A percentile compares a stretch with the other conserved stretches of the same genome.
Conservation (phyloP, 2,888 invertebrate genomes). For the Malacosoma neustria region DNA sequence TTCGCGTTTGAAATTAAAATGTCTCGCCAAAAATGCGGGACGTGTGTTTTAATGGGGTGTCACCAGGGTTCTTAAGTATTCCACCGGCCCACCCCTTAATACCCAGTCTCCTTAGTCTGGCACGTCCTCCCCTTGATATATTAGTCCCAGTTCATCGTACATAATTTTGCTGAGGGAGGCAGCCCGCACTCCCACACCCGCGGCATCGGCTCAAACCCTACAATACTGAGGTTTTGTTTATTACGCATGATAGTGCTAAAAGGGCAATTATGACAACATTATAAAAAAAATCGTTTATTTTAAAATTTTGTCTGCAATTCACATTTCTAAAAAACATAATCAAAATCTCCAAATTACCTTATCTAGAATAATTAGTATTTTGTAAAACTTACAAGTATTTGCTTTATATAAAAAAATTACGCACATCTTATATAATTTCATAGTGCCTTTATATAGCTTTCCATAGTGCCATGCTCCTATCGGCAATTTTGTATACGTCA, state of each 20-base stretch:
- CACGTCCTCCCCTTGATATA: slow-evolving; percentile 75
- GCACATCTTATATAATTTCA: too few species aligned
- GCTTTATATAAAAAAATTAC: too few species aligned
- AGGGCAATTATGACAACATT: slow-evolving; percentile 14
- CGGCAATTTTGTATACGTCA: too few species aligned
- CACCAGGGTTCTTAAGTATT: slow-evolving; percentile 73
- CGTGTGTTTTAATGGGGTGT: slow-evolving; percentile 74
- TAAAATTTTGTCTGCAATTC: too few species aligned
- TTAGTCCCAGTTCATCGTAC: slow-evolving; percentile 75
- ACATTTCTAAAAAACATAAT: too few species aligned
- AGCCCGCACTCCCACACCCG: slow-evolving; percentile 35
- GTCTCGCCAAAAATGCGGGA: slow-evolving; percentile 68
- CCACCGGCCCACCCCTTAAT: slow-evolving; percentile 69
- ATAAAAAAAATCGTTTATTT: too few species aligned
- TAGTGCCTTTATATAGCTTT: too few species aligned
- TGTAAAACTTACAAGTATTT: too few species aligned
- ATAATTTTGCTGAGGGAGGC: slow-evolving; percentile 71
- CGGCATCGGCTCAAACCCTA: slow-evolving; percentile 54
- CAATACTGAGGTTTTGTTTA: slow-evolving; percentile 71
- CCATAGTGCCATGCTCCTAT: too few species aligned
- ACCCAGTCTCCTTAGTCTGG: slow-evolving; percentile 73
- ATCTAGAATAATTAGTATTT: too few species aligned
- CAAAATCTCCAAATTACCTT: too few species aligned
- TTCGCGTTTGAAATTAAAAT: slow-evolving; percentile 60
- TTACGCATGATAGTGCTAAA: slow-evolving; percentile 52